Percentiles rank a stretch among this genome's conserved stretches.
These are phyloP conservation scores for Lottia gigantea DNA, from an alignment of 2,888 invertebrate species.

Conservation along the genomic window DNA sequence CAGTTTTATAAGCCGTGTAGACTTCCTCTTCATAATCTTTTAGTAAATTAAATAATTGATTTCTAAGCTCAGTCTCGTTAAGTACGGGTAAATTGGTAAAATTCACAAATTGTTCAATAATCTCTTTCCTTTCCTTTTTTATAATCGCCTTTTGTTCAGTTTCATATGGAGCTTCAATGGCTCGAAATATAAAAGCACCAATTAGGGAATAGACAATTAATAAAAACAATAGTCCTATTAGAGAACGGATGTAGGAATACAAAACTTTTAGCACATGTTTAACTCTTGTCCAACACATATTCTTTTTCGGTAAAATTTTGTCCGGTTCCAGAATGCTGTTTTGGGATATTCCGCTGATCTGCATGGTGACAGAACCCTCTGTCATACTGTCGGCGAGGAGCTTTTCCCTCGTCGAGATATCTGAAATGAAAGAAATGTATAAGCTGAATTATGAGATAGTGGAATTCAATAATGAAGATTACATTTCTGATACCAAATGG, in stretches of 20 bases:
- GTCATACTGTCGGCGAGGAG: constrained; percentile 27
- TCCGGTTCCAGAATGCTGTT: constrained; percentile 18
- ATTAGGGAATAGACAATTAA: constrained; percentile 82
- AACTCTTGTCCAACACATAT: neutral
- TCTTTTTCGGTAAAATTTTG: neutral
- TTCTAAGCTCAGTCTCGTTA: constrained; percentile 33
- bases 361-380: constrained; percentile 20
- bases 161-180: constrained; percentile 86
- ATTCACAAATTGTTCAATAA: constrained; percentile 85
- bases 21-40: constrained; percentile 88
- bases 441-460: too few species aligned
- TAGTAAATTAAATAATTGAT: constrained; percentile 73
- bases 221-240: constrained; percentile 80
- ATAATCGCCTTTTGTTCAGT: constrained; percentile 88
- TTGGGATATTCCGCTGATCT: constrained; percentile 14
- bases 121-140: constrained; percentile 81
- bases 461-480: too few species aligned
- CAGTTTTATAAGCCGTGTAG: constrained; percentile 85
- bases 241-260: constrained; percentile 30
- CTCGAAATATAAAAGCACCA: constrained; percentile 83
- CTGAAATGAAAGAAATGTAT: neutral
- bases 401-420: neutral
- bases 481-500: too few species aligned
- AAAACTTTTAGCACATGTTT: neutral
- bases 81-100: constrained; percentile 20